These are phyloP conservation scores for Hyalella azteca DNA, from an alignment of 2,888 invertebrate species.

Conservation along the genomic window DNA sequence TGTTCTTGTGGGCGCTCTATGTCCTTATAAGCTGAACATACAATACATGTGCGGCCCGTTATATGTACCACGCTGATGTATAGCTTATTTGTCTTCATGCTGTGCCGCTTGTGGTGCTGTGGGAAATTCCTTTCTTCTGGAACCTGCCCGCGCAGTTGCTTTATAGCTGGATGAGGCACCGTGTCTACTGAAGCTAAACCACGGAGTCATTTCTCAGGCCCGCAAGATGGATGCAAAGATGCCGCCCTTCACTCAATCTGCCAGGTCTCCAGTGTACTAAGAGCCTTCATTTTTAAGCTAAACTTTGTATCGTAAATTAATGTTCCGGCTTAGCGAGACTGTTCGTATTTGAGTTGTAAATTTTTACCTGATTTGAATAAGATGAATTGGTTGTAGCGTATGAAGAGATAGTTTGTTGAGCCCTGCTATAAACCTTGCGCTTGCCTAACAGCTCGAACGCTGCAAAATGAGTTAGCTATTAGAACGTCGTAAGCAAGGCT, in stretches of 20 bases:
- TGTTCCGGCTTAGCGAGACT: slow-evolving; percentile 15
- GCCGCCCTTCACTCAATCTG: slow-evolving; percentile 17
- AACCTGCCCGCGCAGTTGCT: neutral
- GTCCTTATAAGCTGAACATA: no score
- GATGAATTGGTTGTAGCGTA: slow-evolving; percentile 10
- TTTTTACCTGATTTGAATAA: slow-evolving; percentile 14
- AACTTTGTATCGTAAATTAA: slow-evolving; percentile 18
- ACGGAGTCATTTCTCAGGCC: slow-evolving; percentile 18
- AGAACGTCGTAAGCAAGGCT: no score
- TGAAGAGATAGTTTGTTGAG: neutral
- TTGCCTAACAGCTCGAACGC: neutral
- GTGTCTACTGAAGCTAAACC: neutral
- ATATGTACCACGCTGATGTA: neutral
- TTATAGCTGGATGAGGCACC: neutral
- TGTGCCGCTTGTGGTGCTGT: neutral
- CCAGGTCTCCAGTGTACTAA: slow-evolving; percentile 4
- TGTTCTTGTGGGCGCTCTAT: no score
- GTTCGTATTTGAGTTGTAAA: slow-evolving; percentile 4
- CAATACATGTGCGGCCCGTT: neutral
- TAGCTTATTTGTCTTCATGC: neutral
- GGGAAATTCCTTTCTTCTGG: neutral
- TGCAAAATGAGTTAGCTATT: no score
- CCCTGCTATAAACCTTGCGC: neutral
- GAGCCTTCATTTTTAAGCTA: slow-evolving; percentile 1
- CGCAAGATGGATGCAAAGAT: slow-evolving; percentile 20